Evolutionary conservation across 2,113 vertebrate species (phyloP), one percentile per base, ranked within the genome.

Genomic region (Coreoperca whiteheadi): DNA sequence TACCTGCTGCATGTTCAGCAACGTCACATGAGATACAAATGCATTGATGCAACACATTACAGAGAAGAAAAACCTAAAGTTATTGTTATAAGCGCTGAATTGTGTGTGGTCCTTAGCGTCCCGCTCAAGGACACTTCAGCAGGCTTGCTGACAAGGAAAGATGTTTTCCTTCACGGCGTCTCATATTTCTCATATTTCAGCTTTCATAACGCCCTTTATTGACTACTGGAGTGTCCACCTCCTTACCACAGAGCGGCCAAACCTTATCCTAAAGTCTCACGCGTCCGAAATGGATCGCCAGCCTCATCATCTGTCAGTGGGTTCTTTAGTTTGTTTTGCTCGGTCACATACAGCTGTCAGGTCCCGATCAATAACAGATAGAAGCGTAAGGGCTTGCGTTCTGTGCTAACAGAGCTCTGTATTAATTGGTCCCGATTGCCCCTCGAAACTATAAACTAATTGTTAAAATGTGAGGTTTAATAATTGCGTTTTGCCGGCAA

Each of bases 251-350:
- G n/a, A n/a, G 64, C 2, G 6, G 34, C 50, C 57, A 41, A 30
- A 78, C 64, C 43, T 20, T 51, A 66, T 46, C 53, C 65, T 23
- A 1, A 54, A 56, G 77, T 77, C 39, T 84, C 71, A n/a, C 6
- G 25, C 77, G 61, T 81, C 68, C 75, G 50, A 81, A 82, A 74
- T 61, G 76, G 79, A 82, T 81, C 75, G 46, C 2, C 51, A 0
- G 41, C 70, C 73, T 86, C 81, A 87, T 88, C 76, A 70, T 57
- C 74, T 79, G 73, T 83, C 51, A 25, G 54, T 50, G 60, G 66
- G 51, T 53, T 46, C 39, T 14, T 89, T 50, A 57, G 68, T 83
- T 79, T 76, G 73, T 60, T 71, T 82, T 25, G 60, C 66, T 71
- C 63, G 14, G 53, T 71, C 64, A 53, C 68, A 78, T 46, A 37